A percentile compares a stretch with the other conserved stretches of the same genome.
Conservation (phyloP, 2,888 invertebrate genomes). For the Drosophila meridiana region DNA sequence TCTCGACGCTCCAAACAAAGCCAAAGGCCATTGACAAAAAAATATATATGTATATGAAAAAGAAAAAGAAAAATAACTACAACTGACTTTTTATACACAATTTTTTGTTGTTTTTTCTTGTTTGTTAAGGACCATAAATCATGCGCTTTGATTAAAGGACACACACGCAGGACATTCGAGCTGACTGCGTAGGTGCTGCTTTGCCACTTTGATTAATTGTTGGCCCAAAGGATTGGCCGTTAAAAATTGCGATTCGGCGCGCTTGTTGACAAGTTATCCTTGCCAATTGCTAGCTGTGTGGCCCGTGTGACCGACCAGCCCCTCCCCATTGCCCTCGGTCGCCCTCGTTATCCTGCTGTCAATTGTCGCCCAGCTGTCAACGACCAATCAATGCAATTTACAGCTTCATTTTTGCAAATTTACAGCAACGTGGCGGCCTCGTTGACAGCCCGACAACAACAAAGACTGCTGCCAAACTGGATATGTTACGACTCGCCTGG, state of each 20-base stretch:
- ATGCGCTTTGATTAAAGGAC: slow-evolving; percentile 70
- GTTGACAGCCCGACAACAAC: slow-evolving; percentile 64
- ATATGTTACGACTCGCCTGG: slow-evolving; percentile 29
- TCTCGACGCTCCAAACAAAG: slow-evolving; percentile 64
- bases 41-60: slow-evolving; percentile 10
- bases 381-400: slow-evolving; percentile 77
- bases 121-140: slow-evolving; percentile 58
- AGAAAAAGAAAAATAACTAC: slow-evolving; percentile 28
- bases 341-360: slow-evolving; percentile 56
- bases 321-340: slow-evolving; percentile 8
- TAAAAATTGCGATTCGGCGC: slow-evolving; percentile 74
- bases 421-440: slow-evolving; percentile 40
- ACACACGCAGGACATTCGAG: slow-evolving; percentile 37
- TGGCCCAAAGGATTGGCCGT: slow-evolving; percentile 68
- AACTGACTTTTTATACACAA: slow-evolving; percentile 52
- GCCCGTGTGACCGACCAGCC: slow-evolving; percentile 14
- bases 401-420: slow-evolving; percentile 76
- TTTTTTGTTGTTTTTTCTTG: slow-evolving; percentile 26
- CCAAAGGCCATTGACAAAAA: slow-evolving; percentile 69
- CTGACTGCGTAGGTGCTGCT: slow-evolving; percentile 58
- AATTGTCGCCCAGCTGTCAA: slow-evolving; percentile 76
- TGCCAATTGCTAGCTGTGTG: slow-evolving; percentile 38
- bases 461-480: slow-evolving; percentile 24
- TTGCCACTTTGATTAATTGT: slow-evolving; percentile 63
- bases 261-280: slow-evolving; percentile 76